Percentiles rank a stretch among this genome's conserved stretches.
phyloP scores from a whole-genome alignment of 2,113 vertebrate genomes.

The Rhynchomys soricoides region DNA sequence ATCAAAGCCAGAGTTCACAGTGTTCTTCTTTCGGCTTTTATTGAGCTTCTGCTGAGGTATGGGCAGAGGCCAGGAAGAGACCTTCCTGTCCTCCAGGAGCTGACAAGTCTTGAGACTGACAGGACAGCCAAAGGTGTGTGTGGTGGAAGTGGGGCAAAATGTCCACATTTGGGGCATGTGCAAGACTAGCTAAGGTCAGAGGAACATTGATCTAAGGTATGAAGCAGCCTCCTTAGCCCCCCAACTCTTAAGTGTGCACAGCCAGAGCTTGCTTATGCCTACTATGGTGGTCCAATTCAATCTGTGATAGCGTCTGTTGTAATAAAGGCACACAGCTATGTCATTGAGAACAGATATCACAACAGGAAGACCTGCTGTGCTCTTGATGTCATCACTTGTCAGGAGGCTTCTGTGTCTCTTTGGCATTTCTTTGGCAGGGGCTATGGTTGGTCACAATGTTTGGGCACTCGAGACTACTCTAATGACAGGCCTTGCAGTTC shows the following conservation, averaged over 20 bases:
- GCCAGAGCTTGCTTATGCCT: neutral
- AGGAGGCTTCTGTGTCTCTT: neutral
- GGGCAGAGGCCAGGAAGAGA: neutral
- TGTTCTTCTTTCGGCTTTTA: neutral
- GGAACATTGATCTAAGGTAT: neutral
- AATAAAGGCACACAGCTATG: neutral
- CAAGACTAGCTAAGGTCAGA: neutral
- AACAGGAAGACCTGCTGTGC: neutral
- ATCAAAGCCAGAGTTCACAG: neutral
- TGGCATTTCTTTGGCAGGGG: accelerated
- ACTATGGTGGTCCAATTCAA: neutral
- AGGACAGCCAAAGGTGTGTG: neutral
- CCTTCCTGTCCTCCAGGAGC: neutral
- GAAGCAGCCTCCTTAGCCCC: neutral
- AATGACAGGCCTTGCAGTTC: neutral
- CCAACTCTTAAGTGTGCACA: accelerated
- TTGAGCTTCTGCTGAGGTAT: neutral
- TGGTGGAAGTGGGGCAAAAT: neutral
- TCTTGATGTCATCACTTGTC: neutral
- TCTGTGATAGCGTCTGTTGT: neutral
- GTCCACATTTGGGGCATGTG: neutral
- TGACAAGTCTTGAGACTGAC: neutral
- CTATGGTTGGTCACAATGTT: neutral
- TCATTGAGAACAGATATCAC: neutral
- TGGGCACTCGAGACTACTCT: neutral